These are phyloP conservation scores for Heterochromis multidens DNA, from an alignment of 2,113 vertebrate genomes.

Conservation along the genomic window DNA sequence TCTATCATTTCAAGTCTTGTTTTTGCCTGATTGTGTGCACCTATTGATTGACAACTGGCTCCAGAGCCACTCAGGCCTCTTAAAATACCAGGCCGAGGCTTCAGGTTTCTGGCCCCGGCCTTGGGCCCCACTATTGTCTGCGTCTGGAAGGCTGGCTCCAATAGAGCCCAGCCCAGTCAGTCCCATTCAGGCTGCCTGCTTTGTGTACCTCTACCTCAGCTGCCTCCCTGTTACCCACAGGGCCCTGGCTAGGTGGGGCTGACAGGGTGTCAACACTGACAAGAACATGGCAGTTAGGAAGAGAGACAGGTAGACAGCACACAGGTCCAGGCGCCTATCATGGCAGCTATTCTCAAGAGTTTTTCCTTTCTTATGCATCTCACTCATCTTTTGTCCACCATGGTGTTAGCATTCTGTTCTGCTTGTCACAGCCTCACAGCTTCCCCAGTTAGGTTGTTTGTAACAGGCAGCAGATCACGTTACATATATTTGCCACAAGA, in stretches of 20 bases:
- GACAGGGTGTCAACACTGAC: slow-evolving; percentile 69
- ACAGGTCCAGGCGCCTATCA: slow-evolving; percentile 62
- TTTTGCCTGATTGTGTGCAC: slow-evolving; percentile 72
- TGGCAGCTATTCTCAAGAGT: slow-evolving; percentile 65
- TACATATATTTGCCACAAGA: slow-evolving; percentile 12
- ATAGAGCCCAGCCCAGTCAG: slow-evolving; percentile 62
- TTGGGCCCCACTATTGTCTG: slow-evolving; percentile 76
- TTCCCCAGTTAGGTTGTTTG: slow-evolving; percentile 19
- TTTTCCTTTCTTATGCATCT: slow-evolving; percentile 54
- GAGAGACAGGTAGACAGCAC: slow-evolving; percentile 65
- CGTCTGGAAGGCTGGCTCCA: slow-evolving; percentile 75
- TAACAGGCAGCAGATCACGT: slow-evolving; percentile 11
- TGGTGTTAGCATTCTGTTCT: slow-evolving; percentile 60
- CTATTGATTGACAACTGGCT: slow-evolving; percentile 86
- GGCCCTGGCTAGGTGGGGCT: slow-evolving; percentile 66
- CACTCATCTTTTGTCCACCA: slow-evolving; percentile 60
- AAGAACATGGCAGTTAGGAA: slow-evolving; percentile 56
- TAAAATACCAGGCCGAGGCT: slow-evolving; percentile 80
- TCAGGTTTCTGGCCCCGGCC: slow-evolving; percentile 81
- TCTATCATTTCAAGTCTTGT: slow-evolving; percentile 43
- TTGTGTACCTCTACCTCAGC: slow-evolving; percentile 64
- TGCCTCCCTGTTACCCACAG: slow-evolving; percentile 60
- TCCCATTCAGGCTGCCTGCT: slow-evolving; percentile 72
- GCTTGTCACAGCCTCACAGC: slow-evolving; percentile 46
- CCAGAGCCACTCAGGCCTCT: slow-evolving; percentile 83